Conservation (phyloP, 2,113 vertebrate species). For the Anas platyrhynchos region DNA sequence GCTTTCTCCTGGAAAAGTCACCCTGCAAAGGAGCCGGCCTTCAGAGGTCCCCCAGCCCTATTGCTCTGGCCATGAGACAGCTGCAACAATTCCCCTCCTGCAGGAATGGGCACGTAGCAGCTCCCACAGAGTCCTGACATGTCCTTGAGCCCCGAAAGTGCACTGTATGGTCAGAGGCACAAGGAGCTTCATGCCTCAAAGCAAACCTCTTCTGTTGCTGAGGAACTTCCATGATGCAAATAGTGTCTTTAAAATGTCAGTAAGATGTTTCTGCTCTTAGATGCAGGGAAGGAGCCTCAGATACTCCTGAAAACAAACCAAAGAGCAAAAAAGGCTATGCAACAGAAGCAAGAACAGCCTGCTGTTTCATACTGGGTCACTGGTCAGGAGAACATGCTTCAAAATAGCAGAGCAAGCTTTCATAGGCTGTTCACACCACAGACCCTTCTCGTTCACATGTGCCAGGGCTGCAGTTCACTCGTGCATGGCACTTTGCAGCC, state of each 20-base stretch:
- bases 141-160: neutral
- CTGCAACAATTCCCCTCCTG: neutral
- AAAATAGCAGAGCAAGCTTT: neutral
- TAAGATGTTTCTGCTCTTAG: neutral
- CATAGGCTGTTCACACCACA: neutral
- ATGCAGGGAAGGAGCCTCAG: constrained; percentile 66
- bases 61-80: neutral
- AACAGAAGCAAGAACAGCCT: constrained; percentile 76
- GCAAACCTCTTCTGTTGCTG: neutral
- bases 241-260: neutral
- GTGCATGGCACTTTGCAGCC: neutral
- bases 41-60: neutral
- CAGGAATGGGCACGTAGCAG: neutral
- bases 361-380: constrained; percentile 65
- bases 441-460: neutral
- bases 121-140: neutral
- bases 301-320: constrained; percentile 70
- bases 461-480: neutral
- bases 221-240: neutral
- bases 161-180: neutral
- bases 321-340: constrained; percentile 77
- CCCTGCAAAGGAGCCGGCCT: neutral
- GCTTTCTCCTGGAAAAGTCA: neutral
- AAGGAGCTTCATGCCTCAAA: neutral
- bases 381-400: constrained; percentile 35